Conservation (phyloP, 2,888 invertebrate genomes). For the Trichopria drosophilae region DNA sequence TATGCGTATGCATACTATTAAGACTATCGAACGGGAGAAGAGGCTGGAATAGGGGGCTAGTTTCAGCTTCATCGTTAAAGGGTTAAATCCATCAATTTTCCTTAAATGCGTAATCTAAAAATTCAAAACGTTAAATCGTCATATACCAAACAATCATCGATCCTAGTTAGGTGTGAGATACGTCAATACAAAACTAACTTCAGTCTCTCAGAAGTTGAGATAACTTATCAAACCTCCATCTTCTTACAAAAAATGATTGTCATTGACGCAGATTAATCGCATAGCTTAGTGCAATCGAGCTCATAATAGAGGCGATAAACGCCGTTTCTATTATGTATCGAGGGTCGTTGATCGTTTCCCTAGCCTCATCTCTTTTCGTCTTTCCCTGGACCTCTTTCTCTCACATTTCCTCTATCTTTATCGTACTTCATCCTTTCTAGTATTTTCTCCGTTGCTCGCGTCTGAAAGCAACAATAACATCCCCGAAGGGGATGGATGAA, state of each 20-base stretch:
- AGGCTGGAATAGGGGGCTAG: no score
- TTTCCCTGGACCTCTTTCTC: constrained; percentile 22
- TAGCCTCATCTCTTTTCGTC: constrained; percentile 24
- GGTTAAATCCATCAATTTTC: no score
- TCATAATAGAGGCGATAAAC: constrained; percentile 55
- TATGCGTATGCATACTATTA: no score
- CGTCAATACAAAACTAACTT: constrained; percentile 1
- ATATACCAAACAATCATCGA: no score
- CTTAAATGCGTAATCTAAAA: no score
- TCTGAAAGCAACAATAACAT: constrained; percentile 54
- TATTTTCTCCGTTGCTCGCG: constrained; percentile 30
- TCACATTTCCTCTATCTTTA: constrained; percentile 21
- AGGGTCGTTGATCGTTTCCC: constrained; percentile 40
- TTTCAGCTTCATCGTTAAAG: no score
- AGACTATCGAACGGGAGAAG: no score
- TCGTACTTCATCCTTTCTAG: constrained; percentile 11
- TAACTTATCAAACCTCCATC: no score
- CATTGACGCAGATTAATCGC: constrained; percentile 55
- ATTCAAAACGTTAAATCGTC: no score
- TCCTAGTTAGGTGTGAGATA: no score
- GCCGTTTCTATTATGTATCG: constrained; percentile 49
- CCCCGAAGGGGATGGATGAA: not conserved
- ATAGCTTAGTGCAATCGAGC: constrained; percentile 53
- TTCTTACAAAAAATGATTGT: no score
- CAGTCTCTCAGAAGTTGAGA: not conserved